Conservation (phyloP, 2,113 vertebrate species). For the Rhagologus leucostigma region DNA sequence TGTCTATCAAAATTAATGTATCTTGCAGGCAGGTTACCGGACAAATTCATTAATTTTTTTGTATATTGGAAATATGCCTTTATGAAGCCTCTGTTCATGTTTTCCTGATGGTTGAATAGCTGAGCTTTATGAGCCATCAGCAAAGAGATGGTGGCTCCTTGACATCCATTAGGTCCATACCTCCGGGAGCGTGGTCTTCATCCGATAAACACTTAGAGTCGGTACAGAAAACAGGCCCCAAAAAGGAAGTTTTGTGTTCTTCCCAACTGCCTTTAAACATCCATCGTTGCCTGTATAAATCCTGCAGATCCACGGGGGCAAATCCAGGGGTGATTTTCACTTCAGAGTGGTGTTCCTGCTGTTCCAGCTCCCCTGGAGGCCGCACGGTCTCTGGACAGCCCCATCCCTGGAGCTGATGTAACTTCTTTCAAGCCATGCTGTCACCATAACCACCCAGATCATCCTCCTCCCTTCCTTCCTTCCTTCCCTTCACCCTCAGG, state of each 20-base stretch:
- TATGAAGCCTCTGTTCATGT: conserved; percentile 5
- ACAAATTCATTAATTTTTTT: conserved; percentile 58
- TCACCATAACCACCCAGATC: background rate
- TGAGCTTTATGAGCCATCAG: conserved; percentile 14
- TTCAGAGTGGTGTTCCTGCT: background rate
- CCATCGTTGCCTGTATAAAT: rapidly evolving
- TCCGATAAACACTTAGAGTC: background rate
- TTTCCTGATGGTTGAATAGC: conserved; percentile 10
- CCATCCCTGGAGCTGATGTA: background rate
- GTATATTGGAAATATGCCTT: conserved; percentile 23
- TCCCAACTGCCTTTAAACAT: background rate
- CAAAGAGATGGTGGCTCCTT: conserved; percentile 24
- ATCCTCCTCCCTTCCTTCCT: background rate
- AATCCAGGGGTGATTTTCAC: background rate
- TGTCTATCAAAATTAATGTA: conserved; percentile 48
- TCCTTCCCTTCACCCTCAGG: background rate
- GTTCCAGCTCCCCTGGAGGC: background rate
- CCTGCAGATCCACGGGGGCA: background rate
- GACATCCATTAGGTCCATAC: conserved; percentile 46
- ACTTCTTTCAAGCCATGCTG: background rate
- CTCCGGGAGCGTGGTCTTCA: background rate
- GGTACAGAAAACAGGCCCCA: background rate
- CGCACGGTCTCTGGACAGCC: rapidly evolving
- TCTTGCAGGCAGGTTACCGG: conserved; percentile 17
- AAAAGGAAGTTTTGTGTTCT: background rate